Evolutionary conservation across 2,888 invertebrate genomes (phyloP).

Genomic region (Diaperis boleti): DNA sequence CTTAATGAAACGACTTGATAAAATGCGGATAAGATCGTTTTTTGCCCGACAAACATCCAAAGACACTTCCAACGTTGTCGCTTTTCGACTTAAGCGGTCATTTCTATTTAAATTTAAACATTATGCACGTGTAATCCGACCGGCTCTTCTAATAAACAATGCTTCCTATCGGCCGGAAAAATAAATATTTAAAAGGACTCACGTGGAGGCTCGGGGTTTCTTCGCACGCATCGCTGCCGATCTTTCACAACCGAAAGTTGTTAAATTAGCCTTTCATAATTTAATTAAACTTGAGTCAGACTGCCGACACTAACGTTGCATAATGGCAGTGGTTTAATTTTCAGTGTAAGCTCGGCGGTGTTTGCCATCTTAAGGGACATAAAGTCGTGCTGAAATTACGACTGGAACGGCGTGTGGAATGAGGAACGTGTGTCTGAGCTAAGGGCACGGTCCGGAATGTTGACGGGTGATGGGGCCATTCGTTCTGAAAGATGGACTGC

Average conservation of each 20-base stretch:
- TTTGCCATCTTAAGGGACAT: background rate
- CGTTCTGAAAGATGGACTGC: too few species aligned
- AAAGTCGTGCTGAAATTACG: too few species aligned
- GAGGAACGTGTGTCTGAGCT: too few species aligned
- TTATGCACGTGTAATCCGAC: slow-evolving; percentile 36
- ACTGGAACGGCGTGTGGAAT: too few species aligned
- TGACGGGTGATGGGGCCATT: too few species aligned
- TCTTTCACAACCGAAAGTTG: background rate
- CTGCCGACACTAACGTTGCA: background rate
- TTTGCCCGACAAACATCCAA: slow-evolving; percentile 25
- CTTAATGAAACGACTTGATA: slow-evolving; percentile 39
- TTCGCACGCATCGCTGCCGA: background rate
- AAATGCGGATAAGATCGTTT: slow-evolving; percentile 24
- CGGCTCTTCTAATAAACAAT: slow-evolving; percentile 33
- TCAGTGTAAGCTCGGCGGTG: background rate
- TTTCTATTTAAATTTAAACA: slow-evolving; percentile 41
- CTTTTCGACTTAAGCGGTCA: slow-evolving; percentile 32
- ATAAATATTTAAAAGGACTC: slow-evolving; percentile 27
- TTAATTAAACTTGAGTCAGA: background rate
- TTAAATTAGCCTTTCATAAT: slow-evolving; percentile 1
- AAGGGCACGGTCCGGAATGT: too few species aligned
- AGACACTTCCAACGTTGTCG: slow-evolving; percentile 32
- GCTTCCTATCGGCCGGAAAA: slow-evolving; percentile 32
- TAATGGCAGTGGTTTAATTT: background rate
- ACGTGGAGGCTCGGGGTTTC: background rate